Base-by-base conservation (phyloP, 1,140 invertebrate genomes). In the Megathymus violae region DNA sequence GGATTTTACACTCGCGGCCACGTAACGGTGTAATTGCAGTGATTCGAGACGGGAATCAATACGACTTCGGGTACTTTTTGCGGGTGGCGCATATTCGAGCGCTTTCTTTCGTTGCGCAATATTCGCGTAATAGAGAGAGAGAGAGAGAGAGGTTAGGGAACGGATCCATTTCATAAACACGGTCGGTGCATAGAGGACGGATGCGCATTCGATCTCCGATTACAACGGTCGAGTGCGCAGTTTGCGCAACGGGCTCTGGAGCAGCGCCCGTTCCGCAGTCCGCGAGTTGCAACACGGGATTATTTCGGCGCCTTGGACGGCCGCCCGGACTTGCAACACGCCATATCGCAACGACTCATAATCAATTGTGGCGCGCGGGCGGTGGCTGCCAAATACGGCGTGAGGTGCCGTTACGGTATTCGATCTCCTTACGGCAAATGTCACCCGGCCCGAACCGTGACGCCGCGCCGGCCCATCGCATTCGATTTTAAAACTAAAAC, bases 401-500 rank as follows among this genome's bases (percentile, higher is more conserved):
- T 44, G 44, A 52, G 38, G 15, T 54, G 54, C 63, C 41, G 66
- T 76, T 78, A 71, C 77, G 71, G 74, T 71, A 80, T 78, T 71
- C 74, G 80, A 80, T 85, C 80, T 85, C 73, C 71, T 81, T 78
- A 59, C 67, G 2, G 56, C 56, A 38, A 67, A 41, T 68, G 56
- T 44, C 71, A 65, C 79, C 80, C 80, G 77, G 78, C 80, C 75
- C 41, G 65, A 62, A 67, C 16, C 65, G 54, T 59, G 38, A 62
- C 64, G 59, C 44, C 44, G 52, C 62, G 64, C 54, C 48, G 13
- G 63, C 65, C 68, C 67, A 77, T 80, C 71, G 74, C 77, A 81
- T 89, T 82, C 76, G 78, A 87, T 89, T 85, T 86, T 80, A 87
- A 89, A 91, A 88, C 81, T 91, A 89, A 89, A 88, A 88, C 85